Conservation (phyloP, 2,888 invertebrate species). For the Eristalis tenax region DNA sequence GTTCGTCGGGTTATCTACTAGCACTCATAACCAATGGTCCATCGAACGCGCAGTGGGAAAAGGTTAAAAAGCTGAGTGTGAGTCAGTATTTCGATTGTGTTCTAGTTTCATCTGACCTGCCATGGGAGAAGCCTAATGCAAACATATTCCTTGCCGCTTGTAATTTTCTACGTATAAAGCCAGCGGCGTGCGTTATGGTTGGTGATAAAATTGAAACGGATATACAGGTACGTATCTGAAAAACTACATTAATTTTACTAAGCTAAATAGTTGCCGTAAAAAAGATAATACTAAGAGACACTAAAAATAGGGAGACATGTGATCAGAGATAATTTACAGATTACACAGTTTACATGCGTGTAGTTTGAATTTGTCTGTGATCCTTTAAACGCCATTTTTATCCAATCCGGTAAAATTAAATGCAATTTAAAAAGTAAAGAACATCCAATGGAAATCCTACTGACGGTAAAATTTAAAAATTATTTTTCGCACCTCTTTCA, state of each 20-base stretch:
- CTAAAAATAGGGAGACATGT: slow-evolving; percentile 51
- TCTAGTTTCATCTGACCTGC: slow-evolving; percentile 91
- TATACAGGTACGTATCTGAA: slow-evolving; percentile 84
- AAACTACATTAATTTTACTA: slow-evolving; percentile 16
- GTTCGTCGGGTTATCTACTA: slow-evolving; percentile 87
- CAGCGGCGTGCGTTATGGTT: slow-evolving; percentile 91
- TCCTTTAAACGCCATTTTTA: slow-evolving; percentile 10
- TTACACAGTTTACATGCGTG: slow-evolving; percentile 19
- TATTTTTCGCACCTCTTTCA: neutral
- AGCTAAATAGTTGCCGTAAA: slow-evolving; percentile 34
- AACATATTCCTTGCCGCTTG: slow-evolving; percentile 92
- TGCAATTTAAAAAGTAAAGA: neutral
- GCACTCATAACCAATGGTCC: slow-evolving; percentile 94
- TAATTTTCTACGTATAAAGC: slow-evolving; percentile 87
- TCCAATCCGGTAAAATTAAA: neutral
- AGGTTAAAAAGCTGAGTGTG: slow-evolving; percentile 87
- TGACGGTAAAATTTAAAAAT: slow-evolving; percentile 27
- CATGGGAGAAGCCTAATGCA: slow-evolving; percentile 92
- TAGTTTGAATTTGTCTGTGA: slow-evolving; percentile 20
- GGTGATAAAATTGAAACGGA: slow-evolving; percentile 94
- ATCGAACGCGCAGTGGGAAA: slow-evolving; percentile 94
- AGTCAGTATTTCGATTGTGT: slow-evolving; percentile 89
- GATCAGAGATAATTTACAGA: slow-evolving; percentile 25
- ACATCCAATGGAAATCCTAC: neutral
- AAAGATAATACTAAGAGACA: slow-evolving; percentile 51